These are phyloP conservation scores for Bombus affinis DNA, from an alignment of 1,140 invertebrate species.

Conservation along the genomic window DNA sequence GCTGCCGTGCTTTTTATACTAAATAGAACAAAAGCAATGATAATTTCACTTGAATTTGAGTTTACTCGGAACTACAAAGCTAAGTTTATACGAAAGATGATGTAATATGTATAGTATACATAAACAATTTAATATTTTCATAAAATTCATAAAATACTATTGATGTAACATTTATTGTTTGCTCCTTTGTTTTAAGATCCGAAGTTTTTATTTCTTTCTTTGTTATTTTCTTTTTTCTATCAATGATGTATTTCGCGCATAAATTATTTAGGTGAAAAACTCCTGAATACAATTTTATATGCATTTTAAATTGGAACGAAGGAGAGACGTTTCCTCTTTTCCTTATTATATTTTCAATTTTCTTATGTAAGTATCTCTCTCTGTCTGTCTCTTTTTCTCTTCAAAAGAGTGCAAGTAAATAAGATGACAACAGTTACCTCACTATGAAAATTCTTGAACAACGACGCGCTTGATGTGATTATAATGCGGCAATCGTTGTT, in stretches of 20 bases:
- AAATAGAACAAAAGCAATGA: too few relatives aligned
- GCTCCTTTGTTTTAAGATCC: neutral
- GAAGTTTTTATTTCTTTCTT: neutral
- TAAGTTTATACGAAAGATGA: neutral
- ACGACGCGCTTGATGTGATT: neutral
- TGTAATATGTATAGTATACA: too few relatives aligned
- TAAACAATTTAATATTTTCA: neutral
- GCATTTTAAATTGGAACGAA: neutral
- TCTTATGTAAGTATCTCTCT: neutral
- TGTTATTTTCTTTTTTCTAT: neutral
- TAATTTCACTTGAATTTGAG: too few relatives aligned
- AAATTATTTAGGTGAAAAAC: neutral
- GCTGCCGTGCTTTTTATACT: too few relatives aligned
- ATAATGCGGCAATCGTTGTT: conserved; percentile 3
- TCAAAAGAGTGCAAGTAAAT: neutral
- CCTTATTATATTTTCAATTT: neutral
- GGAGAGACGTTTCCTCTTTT: neutral
- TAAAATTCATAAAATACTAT: too few relatives aligned
- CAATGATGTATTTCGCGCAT: neutral
- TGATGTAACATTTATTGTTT: neutral
- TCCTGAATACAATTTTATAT: neutral
- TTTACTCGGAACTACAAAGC: too few relatives aligned
- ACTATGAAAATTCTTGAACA: neutral
- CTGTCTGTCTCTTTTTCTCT: neutral
- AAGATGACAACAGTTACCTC: neutral